Conservation (phyloP, 2,888 invertebrate genomes). For the Camponotus fellah region DNA sequence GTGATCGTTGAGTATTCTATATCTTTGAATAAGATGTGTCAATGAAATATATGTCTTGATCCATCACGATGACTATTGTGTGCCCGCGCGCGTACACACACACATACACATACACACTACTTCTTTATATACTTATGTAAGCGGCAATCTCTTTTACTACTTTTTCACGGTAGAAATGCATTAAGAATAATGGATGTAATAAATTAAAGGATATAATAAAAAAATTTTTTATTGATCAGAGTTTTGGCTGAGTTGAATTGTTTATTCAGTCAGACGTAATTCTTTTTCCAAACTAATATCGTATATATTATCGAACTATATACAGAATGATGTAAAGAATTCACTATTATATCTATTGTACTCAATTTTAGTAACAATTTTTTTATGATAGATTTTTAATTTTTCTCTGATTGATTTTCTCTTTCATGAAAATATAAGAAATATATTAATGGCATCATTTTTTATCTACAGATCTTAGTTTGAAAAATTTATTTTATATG, state of each 20-base stretch:
- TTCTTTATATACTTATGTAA: conserved; percentile 35
- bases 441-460: not conserved
- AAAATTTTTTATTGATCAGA: conserved; percentile 44
- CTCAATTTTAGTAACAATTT: not conserved
- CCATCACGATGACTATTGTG: not conserved
- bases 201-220: conserved; percentile 50
- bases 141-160: conserved; percentile 43
- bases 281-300: not conserved
- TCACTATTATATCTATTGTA: not conserved
- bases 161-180: conserved; percentile 30
- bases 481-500: conserved; percentile 1
- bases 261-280: not conserved
- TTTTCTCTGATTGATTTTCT: not conserved
- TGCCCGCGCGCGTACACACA: not conserved
- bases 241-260: not conserved
- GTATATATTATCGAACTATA: conserved; percentile 2
- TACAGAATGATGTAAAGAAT: conserved; percentile 1
- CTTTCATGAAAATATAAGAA: not conserved
- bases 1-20: conserved; percentile 20
- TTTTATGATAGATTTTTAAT: not conserved
- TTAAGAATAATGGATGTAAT: conserved; percentile 49
- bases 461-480: not conserved
- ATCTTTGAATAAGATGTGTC: not conserved
- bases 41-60: conserved; percentile 11
- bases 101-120: not conserved